Percentiles rank a stretch among this genome's conserved stretches.
phyloP scores from a whole-genome alignment of 2,113 vertebrate genomes.

The Bubo scandiacus region DNA sequence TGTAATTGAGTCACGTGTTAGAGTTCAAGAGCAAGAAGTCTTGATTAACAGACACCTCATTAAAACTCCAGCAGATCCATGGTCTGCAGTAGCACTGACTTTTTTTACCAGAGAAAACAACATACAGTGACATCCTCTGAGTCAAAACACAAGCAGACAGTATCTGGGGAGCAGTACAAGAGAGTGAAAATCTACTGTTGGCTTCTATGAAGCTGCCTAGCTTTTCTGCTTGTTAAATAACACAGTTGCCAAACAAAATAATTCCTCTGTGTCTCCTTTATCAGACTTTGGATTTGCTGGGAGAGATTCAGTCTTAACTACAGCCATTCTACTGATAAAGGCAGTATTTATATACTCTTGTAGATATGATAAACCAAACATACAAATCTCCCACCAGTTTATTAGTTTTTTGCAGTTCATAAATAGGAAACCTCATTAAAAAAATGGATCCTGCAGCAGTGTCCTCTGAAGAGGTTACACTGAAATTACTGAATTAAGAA shows the following conservation, averaged over 20 bases:
- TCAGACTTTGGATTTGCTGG: background rate
- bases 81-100: background rate
- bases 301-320: background rate
- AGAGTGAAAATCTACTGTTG: background rate
- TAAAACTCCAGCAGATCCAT: background rate
- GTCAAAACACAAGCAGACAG: background rate
- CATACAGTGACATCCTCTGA: background rate
- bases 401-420: conserved; percentile 41
- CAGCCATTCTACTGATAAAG: background rate
- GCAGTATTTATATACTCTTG: conserved; percentile 11
- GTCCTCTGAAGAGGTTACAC: background rate
- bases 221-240: background rate
- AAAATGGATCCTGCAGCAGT: background rate
- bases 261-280: background rate
- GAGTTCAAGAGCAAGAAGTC: background rate
- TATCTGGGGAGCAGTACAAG: background rate
- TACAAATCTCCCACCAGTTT: background rate
- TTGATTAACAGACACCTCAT: background rate
- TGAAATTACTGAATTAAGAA: background rate
- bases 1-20: background rate
- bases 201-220: background rate
- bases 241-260: conserved; percentile 44
- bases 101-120: background rate
- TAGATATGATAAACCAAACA: conserved; percentile 2
- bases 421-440: conserved; percentile 14